A percentile compares a stretch with the other conserved stretches of the same genome.
Conservation (phyloP, 2,113 vertebrate genomes). For the Atherinomorus stipes region DNA sequence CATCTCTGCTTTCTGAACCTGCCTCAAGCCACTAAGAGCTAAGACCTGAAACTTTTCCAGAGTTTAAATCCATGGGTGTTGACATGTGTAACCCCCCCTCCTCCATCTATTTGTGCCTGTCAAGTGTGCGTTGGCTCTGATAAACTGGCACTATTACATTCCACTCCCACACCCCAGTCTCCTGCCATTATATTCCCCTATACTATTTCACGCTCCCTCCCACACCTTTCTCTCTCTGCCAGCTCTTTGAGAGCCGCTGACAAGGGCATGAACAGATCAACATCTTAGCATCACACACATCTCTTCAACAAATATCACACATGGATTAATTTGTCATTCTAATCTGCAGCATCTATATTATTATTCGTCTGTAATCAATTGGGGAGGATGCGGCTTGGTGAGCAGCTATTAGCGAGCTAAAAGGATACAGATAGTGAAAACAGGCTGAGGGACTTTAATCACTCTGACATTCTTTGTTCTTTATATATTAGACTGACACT, state of each 20-base stretch:
- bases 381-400: conserved; percentile 28
- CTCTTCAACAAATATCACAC: conserved; percentile 39
- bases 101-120: conserved; percentile 54
- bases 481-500: conserved; percentile 50
- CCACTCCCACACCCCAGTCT: conserved; percentile 69
- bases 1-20: conserved; percentile 10
- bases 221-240: conserved; percentile 57
- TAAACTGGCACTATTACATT: conserved; percentile 71
- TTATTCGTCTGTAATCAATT: conserved; percentile 58
- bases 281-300: conserved; percentile 35
- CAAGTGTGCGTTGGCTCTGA: conserved; percentile 65
- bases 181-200: conserved; percentile 62
- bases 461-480: conserved; percentile 59
- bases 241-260: conserved; percentile 28
- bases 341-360: conserved; percentile 59
- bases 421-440: conserved; percentile 47
- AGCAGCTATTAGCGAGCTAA: conserved; percentile 64
- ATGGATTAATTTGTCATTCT: conserved; percentile 69
- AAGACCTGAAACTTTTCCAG: conserved; percentile 41
- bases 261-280: conserved; percentile 48
- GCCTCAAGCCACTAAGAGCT: conserved; percentile 22
- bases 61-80: conserved; percentile 55
- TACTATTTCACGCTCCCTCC: conserved; percentile 71
- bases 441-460: conserved; percentile 50
- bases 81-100: conserved; percentile 51